Conservation (phyloP, 2,113 vertebrate genomes). For the Maccullochella peelii region DNA sequence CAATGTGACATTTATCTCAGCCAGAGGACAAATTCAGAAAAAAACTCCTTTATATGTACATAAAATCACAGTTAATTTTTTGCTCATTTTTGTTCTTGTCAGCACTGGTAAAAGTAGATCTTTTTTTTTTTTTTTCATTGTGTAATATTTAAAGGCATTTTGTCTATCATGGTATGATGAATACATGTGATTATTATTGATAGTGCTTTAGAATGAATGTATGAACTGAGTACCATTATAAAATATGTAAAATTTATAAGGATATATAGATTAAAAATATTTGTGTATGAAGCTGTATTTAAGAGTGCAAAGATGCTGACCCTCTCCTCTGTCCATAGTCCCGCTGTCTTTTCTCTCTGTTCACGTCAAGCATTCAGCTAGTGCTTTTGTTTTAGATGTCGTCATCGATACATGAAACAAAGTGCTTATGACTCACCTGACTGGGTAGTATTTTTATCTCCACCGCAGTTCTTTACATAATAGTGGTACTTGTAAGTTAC, state of each 20-base stretch:
- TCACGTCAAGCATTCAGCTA: slow-evolving; percentile 20
- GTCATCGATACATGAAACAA: slow-evolving; percentile 33
- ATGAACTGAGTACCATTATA: slow-evolving; percentile 60
- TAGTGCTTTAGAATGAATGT: slow-evolving; percentile 75
- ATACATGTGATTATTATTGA: slow-evolving; percentile 67
- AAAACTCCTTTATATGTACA: slow-evolving; percentile 50
- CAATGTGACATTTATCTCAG: slow-evolving; percentile 33
- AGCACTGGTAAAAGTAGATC: slow-evolving; percentile 46
- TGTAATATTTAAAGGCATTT: slow-evolving; percentile 60
- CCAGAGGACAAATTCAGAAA: slow-evolving; percentile 10
- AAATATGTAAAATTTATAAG: slow-evolving; percentile 64
- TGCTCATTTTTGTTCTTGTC: slow-evolving; percentile 38
- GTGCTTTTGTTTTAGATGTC: slow-evolving; percentile 36
- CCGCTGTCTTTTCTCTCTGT: slow-evolving; percentile 36
- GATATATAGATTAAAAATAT: slow-evolving; percentile 59
- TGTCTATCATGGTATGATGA: slow-evolving; percentile 67
- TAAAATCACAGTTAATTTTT: slow-evolving; percentile 45
- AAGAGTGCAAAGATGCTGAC: slow-evolving; percentile 60
- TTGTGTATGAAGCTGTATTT: slow-evolving; percentile 71
- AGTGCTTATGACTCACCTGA: slow-evolving; percentile 48
- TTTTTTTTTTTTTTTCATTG: slow-evolving; percentile 12
- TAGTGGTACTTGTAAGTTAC: not conserved
- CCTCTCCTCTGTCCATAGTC: slow-evolving; percentile 39
- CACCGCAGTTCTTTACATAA: not conserved
- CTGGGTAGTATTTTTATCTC: slow-evolving; percentile 6